Base-by-base conservation (phyloP, 2,888 invertebrate genomes). In the Formica aserva region DNA sequence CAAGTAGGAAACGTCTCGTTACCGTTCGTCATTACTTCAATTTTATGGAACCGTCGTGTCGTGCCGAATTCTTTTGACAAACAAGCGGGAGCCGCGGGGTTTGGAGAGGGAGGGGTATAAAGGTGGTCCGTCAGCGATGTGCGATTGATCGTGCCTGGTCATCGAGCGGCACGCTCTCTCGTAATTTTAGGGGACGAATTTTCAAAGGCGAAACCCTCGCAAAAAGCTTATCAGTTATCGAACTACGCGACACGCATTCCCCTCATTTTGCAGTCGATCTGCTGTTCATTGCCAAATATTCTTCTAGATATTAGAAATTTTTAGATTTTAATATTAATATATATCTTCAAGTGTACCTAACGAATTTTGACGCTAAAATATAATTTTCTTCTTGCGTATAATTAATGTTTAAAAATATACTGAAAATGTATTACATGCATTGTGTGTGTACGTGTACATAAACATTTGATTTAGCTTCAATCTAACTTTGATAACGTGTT, bases 1-100 rank as follows among this genome's bases (percentile, higher is more conserved):
- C 60, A 93, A 93, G 93, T 93, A 94, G 93, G 93, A 94, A 93
- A 89, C 90, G 91, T 91, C 92, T 93, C 92, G 92, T 93, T 94
- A 93, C 90, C 83, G 87, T 88, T 81, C 87, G 85, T 89, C 91
- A 92, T 92, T 92, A 90, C 90, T 89, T 89, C 91, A 91, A 92
- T 92, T 92, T 92, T 86, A 87, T 87, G 87, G 89, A 91, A 91
- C 87, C 89, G 67, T 38, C 74, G 84, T 84, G 72, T 69, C 71
- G 71, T 57, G 55, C 66, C 66, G 83, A 72, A 81, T 85, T 84
- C 80, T 86, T 85, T 85, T 82, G 85, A 75, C 82, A 80, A 85
- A 85, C 84, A 66, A 71, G 60, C 60, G 26, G 35, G 29, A n/a
- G 67, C 18, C 26, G 69, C 67, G 48, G 60, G 15, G 29, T 26